Percentiles rank a stretch among this genome's conserved stretches.
These are phyloP conservation scores for Helogale parvula DNA, from an alignment of 2,113 vertebrate species.

Conservation along the genomic window DNA sequence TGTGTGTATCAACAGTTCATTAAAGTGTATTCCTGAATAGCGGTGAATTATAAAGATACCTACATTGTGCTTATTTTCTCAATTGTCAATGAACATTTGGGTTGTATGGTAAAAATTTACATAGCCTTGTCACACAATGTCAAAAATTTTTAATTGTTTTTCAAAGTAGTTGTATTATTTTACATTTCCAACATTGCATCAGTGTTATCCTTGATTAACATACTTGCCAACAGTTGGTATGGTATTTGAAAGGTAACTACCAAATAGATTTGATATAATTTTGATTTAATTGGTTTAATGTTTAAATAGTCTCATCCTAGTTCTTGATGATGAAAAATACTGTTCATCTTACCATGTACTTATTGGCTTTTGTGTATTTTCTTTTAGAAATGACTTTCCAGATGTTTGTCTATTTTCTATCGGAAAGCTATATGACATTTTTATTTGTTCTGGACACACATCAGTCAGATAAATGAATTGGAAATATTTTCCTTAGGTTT, in stretches of 20 bases:
- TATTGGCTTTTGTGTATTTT: no score
- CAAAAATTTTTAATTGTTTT: not conserved
- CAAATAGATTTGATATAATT: not conserved
- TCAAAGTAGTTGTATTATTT: not conserved
- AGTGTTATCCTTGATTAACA: not conserved
- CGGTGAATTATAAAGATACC: not conserved
- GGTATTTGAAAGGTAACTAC: not conserved
- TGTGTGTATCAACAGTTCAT: not conserved
- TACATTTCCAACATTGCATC: not conserved
- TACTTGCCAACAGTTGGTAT: not conserved
- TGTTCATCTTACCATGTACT: not conserved
- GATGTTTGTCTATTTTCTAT: not conserved
- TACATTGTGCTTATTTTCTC: not conserved
- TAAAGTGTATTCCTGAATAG: not conserved
- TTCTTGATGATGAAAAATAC: not conserved
- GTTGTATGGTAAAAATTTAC: not conserved
- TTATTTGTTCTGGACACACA: not conserved
- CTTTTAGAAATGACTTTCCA: not conserved
- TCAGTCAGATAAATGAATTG: not conserved
- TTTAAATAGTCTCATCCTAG: not conserved
- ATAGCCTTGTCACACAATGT: not conserved
- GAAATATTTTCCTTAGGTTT: not conserved
- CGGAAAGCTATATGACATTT: not conserved
- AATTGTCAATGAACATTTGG: not conserved
- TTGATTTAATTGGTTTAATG: not conserved